phyloP scores from a whole-genome alignment of 2,888 invertebrate species.

The Spilarctia lutea region DNA sequence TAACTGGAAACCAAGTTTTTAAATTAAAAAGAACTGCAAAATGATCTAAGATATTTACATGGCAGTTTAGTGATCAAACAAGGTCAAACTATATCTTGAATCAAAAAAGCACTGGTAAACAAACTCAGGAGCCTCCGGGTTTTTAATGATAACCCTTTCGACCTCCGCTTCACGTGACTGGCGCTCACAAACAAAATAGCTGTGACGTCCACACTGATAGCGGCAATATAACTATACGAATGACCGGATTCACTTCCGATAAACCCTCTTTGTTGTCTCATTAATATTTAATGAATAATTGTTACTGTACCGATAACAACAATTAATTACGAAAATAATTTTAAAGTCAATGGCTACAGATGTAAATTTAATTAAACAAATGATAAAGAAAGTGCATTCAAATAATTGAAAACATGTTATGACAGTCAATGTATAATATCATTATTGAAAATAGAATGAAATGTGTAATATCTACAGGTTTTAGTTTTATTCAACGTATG shows the following conservation, averaged over 20 bases:
- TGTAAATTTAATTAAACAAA: background rate
- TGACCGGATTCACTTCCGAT: slow-evolving; percentile 32
- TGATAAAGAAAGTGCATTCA: too few species aligned
- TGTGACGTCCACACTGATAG: slow-evolving; percentile 39
- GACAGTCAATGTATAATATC: background rate
- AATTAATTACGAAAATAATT: slow-evolving; percentile 6
- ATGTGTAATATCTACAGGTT: too few species aligned
- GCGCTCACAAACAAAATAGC: slow-evolving; percentile 38
- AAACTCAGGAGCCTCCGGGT: slow-evolving; percentile 20
- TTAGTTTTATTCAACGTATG: too few species aligned
- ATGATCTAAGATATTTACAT: background rate
- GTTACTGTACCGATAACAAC: background rate
- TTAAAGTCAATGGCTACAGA: background rate
- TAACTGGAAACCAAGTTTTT: background rate
- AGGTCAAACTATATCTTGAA: slow-evolving; percentile 8
- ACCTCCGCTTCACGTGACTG: slow-evolving; percentile 44
- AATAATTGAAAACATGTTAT: background rate
- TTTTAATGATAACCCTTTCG: slow-evolving; percentile 32
- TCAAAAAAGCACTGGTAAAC: slow-evolving; percentile 27
- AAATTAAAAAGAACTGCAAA: background rate
- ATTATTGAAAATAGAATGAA: background rate
- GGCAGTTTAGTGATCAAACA: background rate
- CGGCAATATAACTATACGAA: slow-evolving; percentile 10
- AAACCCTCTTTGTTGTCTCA: slow-evolving; percentile 24
- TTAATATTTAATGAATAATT: slow-evolving; percentile 13